Conservation (phyloP, 2,888 invertebrate genomes). For the Listrodromus nycthemerus region DNA sequence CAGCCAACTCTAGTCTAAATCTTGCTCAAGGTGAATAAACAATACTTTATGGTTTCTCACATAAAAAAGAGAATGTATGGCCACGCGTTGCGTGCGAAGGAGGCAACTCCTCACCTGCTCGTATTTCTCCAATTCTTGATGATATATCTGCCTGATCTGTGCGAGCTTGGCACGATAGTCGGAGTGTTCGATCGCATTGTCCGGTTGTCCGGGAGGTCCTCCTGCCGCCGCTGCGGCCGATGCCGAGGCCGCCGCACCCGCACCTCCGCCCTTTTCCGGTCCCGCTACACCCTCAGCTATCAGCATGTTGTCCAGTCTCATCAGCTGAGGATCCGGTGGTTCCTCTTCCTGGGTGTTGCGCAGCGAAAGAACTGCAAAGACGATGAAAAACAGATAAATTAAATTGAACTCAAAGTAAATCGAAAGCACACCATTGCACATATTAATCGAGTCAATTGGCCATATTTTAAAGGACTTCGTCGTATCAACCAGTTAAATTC, state of each 20-base stretch:
- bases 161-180: constrained; percentile 99
- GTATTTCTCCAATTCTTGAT: constrained; percentile 99
- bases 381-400: constrained; percentile 32
- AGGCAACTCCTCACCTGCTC: constrained; percentile 89
- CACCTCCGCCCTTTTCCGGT: constrained; percentile 96
- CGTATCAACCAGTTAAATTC: too few relatives aligned
- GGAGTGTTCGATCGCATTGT: constrained; percentile 99
- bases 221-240: constrained; percentile 92
- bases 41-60: background rate
- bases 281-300: constrained; percentile 99
- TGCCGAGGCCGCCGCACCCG: constrained; percentile 95
- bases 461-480: too few relatives aligned
- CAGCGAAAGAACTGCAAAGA: constrained; percentile 92
- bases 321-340: constrained; percentile 98
- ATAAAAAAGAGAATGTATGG: constrained; percentile 16
- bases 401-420: constrained; percentile 1
- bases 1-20: constrained; percentile 32
- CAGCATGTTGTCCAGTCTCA: constrained; percentile 99
- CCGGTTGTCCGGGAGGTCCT: constrained; percentile 91
- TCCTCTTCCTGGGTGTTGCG: constrained; percentile 99
- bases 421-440: background rate
- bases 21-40: constrained; percentile 1
- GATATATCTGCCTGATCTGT: constrained; percentile 99
- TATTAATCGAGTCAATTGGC: background rate
- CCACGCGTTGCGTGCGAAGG: background rate